These are phyloP conservation scores for Tuberolachnus salignus DNA, from an alignment of 2,888 invertebrate genomes.

Conservation along the genomic window DNA sequence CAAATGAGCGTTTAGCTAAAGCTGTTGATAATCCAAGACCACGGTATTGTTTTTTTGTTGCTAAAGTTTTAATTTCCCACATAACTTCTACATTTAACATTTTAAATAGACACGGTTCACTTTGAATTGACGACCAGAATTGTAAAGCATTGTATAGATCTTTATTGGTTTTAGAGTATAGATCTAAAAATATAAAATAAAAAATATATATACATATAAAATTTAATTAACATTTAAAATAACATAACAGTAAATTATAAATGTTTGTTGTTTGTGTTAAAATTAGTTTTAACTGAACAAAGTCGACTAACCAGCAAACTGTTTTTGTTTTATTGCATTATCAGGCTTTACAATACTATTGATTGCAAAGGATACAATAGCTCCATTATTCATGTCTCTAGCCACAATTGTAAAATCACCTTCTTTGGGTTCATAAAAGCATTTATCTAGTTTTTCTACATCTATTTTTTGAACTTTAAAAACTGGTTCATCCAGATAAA, in stretches of 20 bases:
- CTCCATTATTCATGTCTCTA: constrained; percentile 16
- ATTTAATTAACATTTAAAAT: neutral
- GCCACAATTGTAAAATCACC: constrained; percentile 9
- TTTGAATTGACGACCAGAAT: constrained; percentile 41
- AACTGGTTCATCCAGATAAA: constrained; percentile 41
- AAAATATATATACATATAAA: too few relatives aligned
- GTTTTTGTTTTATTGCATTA: constrained; percentile 4
- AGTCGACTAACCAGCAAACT: constrained; percentile 15
- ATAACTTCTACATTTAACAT: constrained; percentile 34
- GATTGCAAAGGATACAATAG: constrained; percentile 23
- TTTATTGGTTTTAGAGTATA: neutral
- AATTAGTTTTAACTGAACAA: neutral
- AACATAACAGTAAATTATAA: too few relatives aligned
- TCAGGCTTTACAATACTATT: constrained; percentile 32
- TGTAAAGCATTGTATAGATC: constrained; percentile 19
- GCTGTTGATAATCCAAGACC: constrained; percentile 18
- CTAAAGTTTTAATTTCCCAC: constrained; percentile 37
- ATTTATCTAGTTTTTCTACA: constrained; percentile 12
- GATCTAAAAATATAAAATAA: constrained; percentile 19
- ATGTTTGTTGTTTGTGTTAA: too few relatives aligned
- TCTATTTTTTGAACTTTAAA: constrained; percentile 39
- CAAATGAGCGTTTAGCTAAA: constrained; percentile 32
- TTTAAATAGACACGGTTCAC: constrained; percentile 35
- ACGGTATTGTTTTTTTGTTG: constrained; percentile 41
- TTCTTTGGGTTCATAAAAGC: constrained; percentile 3